Evolutionary conservation across 37 sponge, comb jelly and placozoan genomes (phyloP).

Genomic region (Trichoplax adhaerens): DNA sequence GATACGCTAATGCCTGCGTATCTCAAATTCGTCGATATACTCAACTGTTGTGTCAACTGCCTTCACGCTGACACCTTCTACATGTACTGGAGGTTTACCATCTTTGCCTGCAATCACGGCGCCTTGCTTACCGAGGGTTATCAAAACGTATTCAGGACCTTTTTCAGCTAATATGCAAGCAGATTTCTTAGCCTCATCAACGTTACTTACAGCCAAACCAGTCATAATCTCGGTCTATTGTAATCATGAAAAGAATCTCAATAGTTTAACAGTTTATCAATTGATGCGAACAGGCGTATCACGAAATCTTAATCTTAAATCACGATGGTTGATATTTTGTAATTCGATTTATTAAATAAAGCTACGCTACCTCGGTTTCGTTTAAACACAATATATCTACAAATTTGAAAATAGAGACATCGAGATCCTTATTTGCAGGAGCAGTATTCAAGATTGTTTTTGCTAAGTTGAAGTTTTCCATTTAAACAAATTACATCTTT

Average conservation of each 20-base stretch:
- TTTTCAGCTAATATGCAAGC: constrained; percentile 16
- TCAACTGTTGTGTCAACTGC: constrained; percentile 86
- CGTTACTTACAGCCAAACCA: constrained; percentile 29
- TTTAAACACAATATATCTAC: constrained; percentile 82
- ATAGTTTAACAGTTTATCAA: no score
- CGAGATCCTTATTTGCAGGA: constrained; percentile 22
- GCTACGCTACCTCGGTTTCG: constrained; percentile 65
- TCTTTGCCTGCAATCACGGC: constrained; percentile 32
- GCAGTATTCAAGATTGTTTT: constrained; percentile 9
- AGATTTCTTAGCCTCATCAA: constrained; percentile 30
- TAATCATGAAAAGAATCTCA: no score
- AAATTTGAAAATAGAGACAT: constrained; percentile 28
- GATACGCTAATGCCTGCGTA: no score
- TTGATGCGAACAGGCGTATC: no score
- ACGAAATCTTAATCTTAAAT: no score
- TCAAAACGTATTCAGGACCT: constrained; percentile 32
- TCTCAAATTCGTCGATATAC: no score
- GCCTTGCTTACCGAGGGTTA: constrained; percentile 82
- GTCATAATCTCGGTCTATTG: constrained; percentile 59
- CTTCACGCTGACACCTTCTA: constrained; percentile 47
- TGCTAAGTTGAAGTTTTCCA: neutral
- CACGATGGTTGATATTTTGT: no score
- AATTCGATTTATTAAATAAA: no score
- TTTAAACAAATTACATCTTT: no score
- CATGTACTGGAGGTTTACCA: constrained; percentile 13